A percentile compares a stretch with the other conserved stretches of the same genome.
phyloP scores from a whole-genome alignment of 1,140 invertebrate genomes.

The Antheraea pernyi region DNA sequence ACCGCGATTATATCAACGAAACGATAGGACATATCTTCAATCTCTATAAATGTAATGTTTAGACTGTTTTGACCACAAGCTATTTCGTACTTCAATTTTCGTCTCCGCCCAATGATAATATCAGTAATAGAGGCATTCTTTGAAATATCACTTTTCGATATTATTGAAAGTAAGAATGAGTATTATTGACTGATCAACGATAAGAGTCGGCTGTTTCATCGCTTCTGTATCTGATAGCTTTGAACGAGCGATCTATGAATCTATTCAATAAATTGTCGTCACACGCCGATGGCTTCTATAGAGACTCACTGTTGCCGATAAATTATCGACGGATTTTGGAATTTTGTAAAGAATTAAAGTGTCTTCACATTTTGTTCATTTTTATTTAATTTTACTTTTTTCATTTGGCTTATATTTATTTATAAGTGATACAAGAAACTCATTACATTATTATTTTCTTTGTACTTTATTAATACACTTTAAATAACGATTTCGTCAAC shows the following conservation, averaged over 20 bases:
- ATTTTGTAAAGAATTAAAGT: slow-evolving; percentile 1
- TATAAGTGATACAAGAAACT: too few relatives aligned
- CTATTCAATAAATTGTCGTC: slow-evolving; percentile 5
- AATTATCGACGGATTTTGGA: slow-evolving; percentile 23
- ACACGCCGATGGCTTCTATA: slow-evolving; percentile 14
- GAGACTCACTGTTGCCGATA: slow-evolving; percentile 26
- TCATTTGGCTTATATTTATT: too few relatives aligned
- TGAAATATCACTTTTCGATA: slow-evolving; percentile 15
- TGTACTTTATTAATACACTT: too few relatives aligned
- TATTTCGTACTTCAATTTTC: slow-evolving; percentile 9
- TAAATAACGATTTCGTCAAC: too few relatives aligned
- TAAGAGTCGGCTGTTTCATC: slow-evolving; percentile 55
- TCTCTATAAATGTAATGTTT: slow-evolving; percentile 9
- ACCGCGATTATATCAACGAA: background rate
- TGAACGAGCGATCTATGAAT: slow-evolving; percentile 31
- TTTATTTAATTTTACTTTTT: too few relatives aligned
- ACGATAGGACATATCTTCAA: background rate
- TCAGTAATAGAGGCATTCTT: slow-evolving; percentile 12
- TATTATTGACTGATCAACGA: slow-evolving; percentile 38
- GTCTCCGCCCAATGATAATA: slow-evolving; percentile 2
- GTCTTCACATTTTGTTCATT: background rate
- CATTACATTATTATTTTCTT: too few relatives aligned
- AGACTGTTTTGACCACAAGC: slow-evolving; percentile 23
- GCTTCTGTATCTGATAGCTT: slow-evolving; percentile 44
- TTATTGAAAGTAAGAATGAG: slow-evolving; percentile 17